Base-by-base conservation (phyloP, 2,797 vertebrate species). In the Anniella stebbinsi region DNA sequence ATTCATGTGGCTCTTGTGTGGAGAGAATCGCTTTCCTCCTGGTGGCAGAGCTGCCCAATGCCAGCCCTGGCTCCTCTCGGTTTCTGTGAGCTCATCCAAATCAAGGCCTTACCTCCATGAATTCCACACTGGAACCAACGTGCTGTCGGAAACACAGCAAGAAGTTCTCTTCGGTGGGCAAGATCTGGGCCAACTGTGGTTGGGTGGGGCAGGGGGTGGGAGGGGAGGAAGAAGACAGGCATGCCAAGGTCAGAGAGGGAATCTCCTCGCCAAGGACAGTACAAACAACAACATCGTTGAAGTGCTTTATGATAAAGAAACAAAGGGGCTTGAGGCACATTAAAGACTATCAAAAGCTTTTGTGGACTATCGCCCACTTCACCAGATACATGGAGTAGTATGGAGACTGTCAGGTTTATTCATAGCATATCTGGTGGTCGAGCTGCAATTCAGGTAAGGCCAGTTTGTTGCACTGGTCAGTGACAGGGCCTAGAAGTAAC, bases 141-240 rank as follows among this genome's bases (percentile, higher is more conserved):
- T 99, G 98, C 96, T 99, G 98, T 95, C 99, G 97, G 97, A 99
- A 99, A 96, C 98, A 99, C 92, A 99, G 97, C 88, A 99, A 96
- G 95, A 99, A 99, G 96, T 99, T 99, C 97, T 99, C 98, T 95
- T 99, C 98, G 0, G 98, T 99, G 6, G 99, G 99, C 87, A 99
- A 98, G 97, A 99, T 99, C 98, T 99, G 98, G 82, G 98, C 99
- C 97, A 99, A 97, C 98, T 99, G 93, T 0, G 28, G 90, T 76
- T 78, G 88, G 73, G 86, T 30, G 9, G 30, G 2, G 45, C 1
- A 33, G 2, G 4, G 33, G 17, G 54, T 1, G 33, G 25, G 28
- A 25, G 57, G 57, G 69, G 33, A 38, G 25, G 21, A 38, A 75
- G 54, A 30, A 6, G 36, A 3, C 63, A 36, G 0, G 41, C 41